Evolutionary conservation across 2,113 vertebrate genomes (phyloP), one percentile per base, ranked within the genome.

Genomic region (Calyptommatus sinebrachiatus): DNA sequence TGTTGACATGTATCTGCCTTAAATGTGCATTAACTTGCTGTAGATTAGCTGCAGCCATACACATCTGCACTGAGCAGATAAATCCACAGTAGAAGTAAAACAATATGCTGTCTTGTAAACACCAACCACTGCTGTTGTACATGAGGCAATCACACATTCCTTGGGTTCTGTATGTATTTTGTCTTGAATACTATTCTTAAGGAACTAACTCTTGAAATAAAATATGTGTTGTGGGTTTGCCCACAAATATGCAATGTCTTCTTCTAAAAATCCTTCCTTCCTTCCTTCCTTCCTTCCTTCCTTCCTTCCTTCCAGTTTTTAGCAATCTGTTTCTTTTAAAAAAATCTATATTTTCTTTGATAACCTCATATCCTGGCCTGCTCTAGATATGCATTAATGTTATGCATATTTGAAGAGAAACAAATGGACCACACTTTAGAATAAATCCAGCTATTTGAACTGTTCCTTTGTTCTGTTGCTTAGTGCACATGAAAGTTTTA

Each of bases 171-270:
- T 10, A n/a, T 20, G 12, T 24, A 21, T 73, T 41, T 53, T 16
- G 29, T 71, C 14, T 62, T 26, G 1, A 62, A 41, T 71, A 2
- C 4, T 83, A 2, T 50, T 83, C 5, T 46, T 79, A 1, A 63
- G 14, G 73, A 80, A 18, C 75, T 76, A 76, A 14, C 50, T 74
- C n/a, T 21, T 53, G 71, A 46, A 83, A 75, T 79, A 41, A 83
- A 84, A 53, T 46, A 4, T 67, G 66, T n/a, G n/a, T n/a, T n/a
- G n/a, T n/a, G 67, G 18, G 28, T 21, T 65, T 79, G 72, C 72
- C 72, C 63, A 62, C 50, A 86, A 85, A 72, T 8, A 6, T 5
- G 31, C 26, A 45, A 29, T 1, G 66, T 21, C 73, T 53, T 18
- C 78, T 86, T 20, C 18, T 41, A 41, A 35, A 48, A 53, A 18